phyloP scores from a whole-genome alignment of 2,797 vertebrate species.

The Poecilia gillii region DNA sequence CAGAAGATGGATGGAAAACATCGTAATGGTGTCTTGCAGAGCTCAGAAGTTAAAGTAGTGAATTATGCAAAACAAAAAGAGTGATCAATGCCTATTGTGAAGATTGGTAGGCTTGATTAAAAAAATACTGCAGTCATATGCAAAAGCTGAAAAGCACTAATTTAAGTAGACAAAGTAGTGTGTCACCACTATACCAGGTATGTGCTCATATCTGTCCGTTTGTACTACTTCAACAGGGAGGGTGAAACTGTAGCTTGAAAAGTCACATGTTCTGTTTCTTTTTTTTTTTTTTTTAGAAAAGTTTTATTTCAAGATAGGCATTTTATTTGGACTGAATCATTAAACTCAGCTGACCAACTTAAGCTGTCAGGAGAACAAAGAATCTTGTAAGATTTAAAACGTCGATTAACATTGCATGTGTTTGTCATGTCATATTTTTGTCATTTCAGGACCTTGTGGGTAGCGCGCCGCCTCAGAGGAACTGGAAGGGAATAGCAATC shows the following conservation, averaged over 20 bases:
- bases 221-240: not conserved
- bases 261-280: not conserved
- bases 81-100: not conserved
- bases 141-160: not conserved
- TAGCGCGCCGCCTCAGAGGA: conserved; percentile 92
- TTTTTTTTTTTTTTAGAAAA: not conserved
- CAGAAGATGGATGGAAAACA: not conserved
- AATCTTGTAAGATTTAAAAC: not conserved
- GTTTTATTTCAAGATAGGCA: not conserved
- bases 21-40: not conserved
- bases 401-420: not conserved
- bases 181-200: not conserved
- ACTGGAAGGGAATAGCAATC: conserved; percentile 99
- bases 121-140: not conserved
- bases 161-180: not conserved
- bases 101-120: not conserved
- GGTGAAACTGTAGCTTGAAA: not conserved
- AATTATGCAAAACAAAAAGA: not conserved
- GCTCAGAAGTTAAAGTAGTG: not conserved
- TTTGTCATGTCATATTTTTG: conserved; percentile 21
- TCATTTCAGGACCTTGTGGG: conserved; percentile 93
- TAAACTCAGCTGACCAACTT: not conserved
- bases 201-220: not conserved
- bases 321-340: not conserved
- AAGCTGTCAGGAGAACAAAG: not conserved